Evolutionary conservation across 2,888 invertebrate genomes (phyloP), one percentile per base, ranked within the genome.

Genomic region (Drosophila melanosoma): DNA sequence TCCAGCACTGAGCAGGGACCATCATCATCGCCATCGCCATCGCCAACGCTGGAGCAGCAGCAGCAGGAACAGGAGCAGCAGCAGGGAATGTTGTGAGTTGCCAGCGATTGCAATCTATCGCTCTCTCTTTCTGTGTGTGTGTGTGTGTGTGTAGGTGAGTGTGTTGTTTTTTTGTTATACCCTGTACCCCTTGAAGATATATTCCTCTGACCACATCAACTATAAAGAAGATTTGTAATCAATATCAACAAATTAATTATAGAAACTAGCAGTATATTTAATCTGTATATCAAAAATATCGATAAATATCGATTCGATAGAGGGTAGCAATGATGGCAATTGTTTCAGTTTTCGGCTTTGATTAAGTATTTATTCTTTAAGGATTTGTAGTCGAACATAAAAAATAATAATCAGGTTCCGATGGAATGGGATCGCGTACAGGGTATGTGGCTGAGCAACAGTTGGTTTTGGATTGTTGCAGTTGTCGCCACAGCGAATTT

Each of bases 91-190:
- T 82, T 66, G 78, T 70, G 68, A 53, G 66, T 71, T 71, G 74
- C 69, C 68, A 73, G 69, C 83, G 91, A 89, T 89, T 77, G 81
- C 88, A 87, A 90, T 89, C 91, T 81, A 58, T 62, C 66, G 35
- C 45, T 52, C 38, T 26, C 42, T 52, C 90, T 80, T 56, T 62
- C 66, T 35, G 42, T 48, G 26, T 40, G n/a, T 56, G 35, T 33
- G 23, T 45, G 23, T 35, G 17, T 63, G 23, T 53, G 40, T 20
- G 35, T 56, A 8, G 6, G 26, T 29, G 51, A 26, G 49, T 49
- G 49, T 49, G 49, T 17, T 20, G 49, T 10, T 1, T 3, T 32
- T 20, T 32, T 12, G 11, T 12, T 12, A 38, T 56, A 56, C 56
- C 56, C 56, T 56, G 56, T 56, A 56, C 15, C 45, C 7, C 23